Evolutionary conservation across 2,797 vertebrate genomes (phyloP), one percentile per base, ranked within the genome.

Genomic region (Sarcophilus harrisii): DNA sequence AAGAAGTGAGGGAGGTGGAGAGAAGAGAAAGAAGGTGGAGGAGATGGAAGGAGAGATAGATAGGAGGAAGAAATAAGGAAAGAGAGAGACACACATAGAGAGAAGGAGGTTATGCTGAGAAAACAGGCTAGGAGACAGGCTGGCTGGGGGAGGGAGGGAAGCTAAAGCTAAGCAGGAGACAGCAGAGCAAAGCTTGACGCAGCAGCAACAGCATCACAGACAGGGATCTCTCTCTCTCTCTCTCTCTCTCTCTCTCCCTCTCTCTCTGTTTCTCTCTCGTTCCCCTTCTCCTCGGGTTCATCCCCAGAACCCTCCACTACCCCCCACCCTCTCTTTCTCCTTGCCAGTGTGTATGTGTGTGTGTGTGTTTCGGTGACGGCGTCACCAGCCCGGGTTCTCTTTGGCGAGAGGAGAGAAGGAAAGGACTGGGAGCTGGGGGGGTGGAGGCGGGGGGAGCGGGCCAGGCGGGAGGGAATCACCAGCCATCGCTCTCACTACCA

Each of bases 171-270:
- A 95, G 97, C 92, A 91, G 93, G 0, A 90, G 92, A 94, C 93
- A 92, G n/a, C 93, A 29, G 92, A 94, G 97, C 97, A 89, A 93
- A 96, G 97, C 94, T 96, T 98, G 98, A 98, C 98, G 98, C 98
- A 98, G 98, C 92, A 94, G 95, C 96, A 58, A 90, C 95, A 66
- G 96, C 54, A 21, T 91, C 27, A 12, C 38, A 45, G 4, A 58
- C 90, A 45, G 58, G 58, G 0, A 0, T 18, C 28, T 89, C 81
- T 5, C 14, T 93, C 90, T 1, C 13, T 93, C 29, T 2, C 52
- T 30, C 11, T 28, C 10, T 24, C 66, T 73, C 66, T 38, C 62
- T n/a, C 62, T 16, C 62, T 32, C 24, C 28, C 62, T 66, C 62
- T 32, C 60, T 62, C 30, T 66, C 62, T 66, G 30, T 66, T 62